Conservation (phyloP, 2,797 vertebrate species). For the Cyprinodon diabolis region DNA sequence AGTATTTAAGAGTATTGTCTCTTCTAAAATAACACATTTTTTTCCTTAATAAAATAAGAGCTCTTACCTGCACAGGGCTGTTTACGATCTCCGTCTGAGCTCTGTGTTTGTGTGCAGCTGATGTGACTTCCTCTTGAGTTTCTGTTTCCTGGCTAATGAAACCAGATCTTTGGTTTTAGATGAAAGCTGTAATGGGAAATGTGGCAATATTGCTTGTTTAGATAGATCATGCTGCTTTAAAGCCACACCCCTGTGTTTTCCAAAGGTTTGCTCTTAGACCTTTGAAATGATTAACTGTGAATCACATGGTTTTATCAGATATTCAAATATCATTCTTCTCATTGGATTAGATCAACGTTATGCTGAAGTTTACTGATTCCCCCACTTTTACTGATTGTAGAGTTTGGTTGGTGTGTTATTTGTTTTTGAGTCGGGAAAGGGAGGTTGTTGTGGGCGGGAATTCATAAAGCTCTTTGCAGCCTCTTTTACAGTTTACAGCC, state of each 20-base stretch:
- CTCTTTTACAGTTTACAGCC: neutral
- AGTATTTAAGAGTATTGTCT: neutral
- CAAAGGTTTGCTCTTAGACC: neutral
- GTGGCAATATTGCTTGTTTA: neutral
- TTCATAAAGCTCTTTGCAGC: neutral
- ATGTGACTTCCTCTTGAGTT: neutral
- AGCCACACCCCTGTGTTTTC: slow-evolving; percentile 1
- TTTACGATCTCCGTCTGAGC: neutral
- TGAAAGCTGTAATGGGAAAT: neutral
- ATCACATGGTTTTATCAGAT: neutral
- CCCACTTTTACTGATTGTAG: neutral
- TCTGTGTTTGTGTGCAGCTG: slow-evolving; percentile 15
- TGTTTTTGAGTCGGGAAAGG: too few species aligned
- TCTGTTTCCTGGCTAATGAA: slow-evolving; percentile 35
- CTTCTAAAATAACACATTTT: neutral
- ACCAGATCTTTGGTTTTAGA: neutral
- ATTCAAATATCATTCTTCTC: neutral
- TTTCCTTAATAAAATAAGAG: neutral
- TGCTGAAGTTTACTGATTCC: neutral
- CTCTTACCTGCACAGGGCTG: slow-evolving; percentile 24
- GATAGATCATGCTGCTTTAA: neutral
- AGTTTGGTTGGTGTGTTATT: neutral
- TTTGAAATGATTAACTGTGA: neutral
- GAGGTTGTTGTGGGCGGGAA: too few species aligned
- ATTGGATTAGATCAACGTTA: neutral